phyloP scores from a whole-genome alignment of 2,888 invertebrate species.

The Pegoplata infirma region DNA sequence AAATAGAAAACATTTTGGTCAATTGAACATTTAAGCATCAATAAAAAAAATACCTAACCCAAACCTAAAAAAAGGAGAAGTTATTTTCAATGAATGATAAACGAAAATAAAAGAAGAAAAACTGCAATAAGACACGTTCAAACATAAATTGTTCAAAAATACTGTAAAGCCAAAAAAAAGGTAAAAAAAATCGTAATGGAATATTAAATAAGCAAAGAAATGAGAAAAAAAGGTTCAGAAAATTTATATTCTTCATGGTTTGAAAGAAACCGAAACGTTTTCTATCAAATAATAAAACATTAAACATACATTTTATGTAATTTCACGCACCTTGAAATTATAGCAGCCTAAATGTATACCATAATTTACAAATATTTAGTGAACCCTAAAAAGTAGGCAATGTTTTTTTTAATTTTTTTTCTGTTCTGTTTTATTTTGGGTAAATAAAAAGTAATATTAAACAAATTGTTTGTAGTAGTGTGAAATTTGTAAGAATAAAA shows the following conservation, averaged over 20 bases:
- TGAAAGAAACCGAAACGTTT: background rate
- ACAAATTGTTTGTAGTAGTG: constrained; percentile 68
- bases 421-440: constrained; percentile 69
- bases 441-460: constrained; percentile 65
- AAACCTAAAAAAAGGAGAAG: constrained; percentile 1
- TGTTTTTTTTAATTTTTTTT: constrained; percentile 44
- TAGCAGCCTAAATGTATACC: constrained; percentile 57
- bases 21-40: constrained; percentile 48
- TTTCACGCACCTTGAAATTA: constrained; percentile 35
- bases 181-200: constrained; percentile 28
- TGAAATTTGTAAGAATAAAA: constrained; percentile 43
- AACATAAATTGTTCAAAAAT: constrained; percentile 31
- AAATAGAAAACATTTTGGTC: constrained; percentile 36
- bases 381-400: constrained; percentile 11
- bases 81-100: background rate
- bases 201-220: constrained; percentile 8
- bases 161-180: background rate
- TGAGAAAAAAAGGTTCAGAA: background rate
- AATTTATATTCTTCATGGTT: constrained; percentile 6
- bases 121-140: constrained; percentile 27
- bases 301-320: constrained; percentile 24
- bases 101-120: no score
- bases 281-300: constrained; percentile 20
- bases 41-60: constrained; percentile 35
- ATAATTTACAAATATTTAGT: background rate